Conservation (phyloP, 2,888 invertebrate genomes). For the Oscheius sp. region DNA sequence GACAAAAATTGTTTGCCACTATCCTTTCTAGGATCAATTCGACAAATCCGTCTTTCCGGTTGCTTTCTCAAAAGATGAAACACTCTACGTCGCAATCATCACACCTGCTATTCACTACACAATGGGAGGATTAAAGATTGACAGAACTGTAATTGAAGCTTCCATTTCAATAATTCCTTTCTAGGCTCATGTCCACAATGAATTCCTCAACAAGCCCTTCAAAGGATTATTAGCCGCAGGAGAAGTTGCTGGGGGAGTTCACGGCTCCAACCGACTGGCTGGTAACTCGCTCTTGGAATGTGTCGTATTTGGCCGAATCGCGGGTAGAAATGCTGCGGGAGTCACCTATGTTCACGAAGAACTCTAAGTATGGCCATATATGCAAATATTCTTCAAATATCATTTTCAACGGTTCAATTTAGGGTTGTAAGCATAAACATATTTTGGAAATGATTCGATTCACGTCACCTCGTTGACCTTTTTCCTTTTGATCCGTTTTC, state of each 20-base stretch:
- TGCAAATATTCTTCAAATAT: neutral
- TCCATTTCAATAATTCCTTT: slow-evolving; percentile 3
- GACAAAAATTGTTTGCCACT: neutral
- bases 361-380: too few relatives aligned
- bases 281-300: slow-evolving; percentile 70
- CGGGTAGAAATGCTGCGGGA: slow-evolving; percentile 60
- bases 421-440: too few relatives aligned
- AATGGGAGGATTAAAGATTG: slow-evolving; percentile 70
- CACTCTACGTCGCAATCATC: slow-evolving; percentile 65
- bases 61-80: slow-evolving; percentile 45
- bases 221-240: slow-evolving; percentile 69
- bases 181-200: slow-evolving; percentile 60
- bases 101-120: slow-evolving; percentile 69
- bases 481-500: neutral
- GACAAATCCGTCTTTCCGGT: slow-evolving; percentile 62
- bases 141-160: slow-evolving; percentile 36
- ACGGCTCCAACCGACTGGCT: slow-evolving; percentile 68
- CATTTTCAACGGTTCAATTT: too few relatives aligned
- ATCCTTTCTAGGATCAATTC: slow-evolving; percentile 38
- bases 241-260: slow-evolving; percentile 70
- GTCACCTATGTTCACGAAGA: slow-evolving; percentile 35
- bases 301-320: slow-evolving; percentile 69
- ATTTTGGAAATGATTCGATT: neutral
- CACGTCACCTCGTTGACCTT: neutral
- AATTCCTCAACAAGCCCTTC: slow-evolving; percentile 60